Evolutionary conservation across 2,113 vertebrate species (phyloP).

Genomic region (Tangachromis dhanisi): DNA sequence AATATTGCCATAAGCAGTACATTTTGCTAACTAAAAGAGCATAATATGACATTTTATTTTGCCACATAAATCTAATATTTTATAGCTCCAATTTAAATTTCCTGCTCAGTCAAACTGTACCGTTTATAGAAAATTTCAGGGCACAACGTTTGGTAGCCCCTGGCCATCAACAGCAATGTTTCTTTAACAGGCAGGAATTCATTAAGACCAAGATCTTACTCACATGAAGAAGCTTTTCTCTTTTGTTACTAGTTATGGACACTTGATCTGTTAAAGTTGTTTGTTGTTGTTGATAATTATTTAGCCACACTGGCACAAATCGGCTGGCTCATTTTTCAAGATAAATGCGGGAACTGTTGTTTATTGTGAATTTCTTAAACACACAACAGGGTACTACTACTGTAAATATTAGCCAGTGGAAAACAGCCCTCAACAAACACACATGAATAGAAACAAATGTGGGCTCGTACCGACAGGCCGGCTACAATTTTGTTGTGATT

Average conservation of each 20-base stretch:
- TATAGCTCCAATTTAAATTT: background rate
- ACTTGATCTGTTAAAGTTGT: background rate
- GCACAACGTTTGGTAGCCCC: background rate
- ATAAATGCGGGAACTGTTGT: background rate
- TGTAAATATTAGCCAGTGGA: background rate
- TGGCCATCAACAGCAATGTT: background rate
- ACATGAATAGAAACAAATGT: background rate
- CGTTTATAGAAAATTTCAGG: background rate
- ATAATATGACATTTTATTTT: background rate
- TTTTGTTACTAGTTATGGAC: background rate
- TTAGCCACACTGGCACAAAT: background rate
- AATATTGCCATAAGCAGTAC: background rate
- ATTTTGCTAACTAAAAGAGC: background rate
- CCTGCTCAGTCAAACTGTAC: background rate
- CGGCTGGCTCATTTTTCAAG: background rate
- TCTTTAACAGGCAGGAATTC: background rate
- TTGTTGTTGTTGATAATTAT: background rate
- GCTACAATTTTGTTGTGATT: background rate
- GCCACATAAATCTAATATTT: background rate
- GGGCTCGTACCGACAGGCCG: rapidly evolving
- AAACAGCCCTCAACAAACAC: background rate
- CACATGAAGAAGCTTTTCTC: background rate
- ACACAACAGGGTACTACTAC: background rate
- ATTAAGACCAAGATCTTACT: background rate
- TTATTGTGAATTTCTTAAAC: background rate